Evolutionary conservation across 2,797 vertebrate species (phyloP).

Genomic region (Sebastes matsubarae): DNA sequence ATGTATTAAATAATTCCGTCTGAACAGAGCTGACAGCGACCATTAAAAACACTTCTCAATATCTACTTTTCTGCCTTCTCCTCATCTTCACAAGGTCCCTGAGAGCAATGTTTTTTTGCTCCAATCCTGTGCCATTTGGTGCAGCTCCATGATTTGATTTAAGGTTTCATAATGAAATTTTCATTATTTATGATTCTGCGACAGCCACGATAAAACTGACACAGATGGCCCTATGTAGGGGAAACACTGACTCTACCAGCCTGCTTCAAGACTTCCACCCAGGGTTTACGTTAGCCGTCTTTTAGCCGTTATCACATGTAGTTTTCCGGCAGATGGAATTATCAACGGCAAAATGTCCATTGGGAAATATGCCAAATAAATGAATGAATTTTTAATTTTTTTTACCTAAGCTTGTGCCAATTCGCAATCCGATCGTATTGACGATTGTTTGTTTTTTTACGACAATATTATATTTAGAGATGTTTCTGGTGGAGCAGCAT

Average conservation of each 20-base stretch:
- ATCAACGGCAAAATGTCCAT: neutral
- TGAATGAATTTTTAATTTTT: neutral
- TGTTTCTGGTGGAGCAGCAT: neutral
- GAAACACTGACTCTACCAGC: neutral
- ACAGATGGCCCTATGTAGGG: conserved; percentile 2
- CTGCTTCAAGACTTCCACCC: neutral
- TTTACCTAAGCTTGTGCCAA: neutral
- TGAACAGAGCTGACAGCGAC: neutral
- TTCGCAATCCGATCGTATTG: neutral
- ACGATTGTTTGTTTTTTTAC: neutral
- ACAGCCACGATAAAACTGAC: neutral
- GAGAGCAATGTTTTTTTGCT: neutral
- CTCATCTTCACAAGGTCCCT: neutral
- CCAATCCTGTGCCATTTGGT: neutral
- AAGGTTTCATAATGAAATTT: conserved; percentile 5
- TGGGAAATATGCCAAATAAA: neutral
- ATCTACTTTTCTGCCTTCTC: neutral
- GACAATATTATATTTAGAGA: neutral
- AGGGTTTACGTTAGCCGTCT: neutral
- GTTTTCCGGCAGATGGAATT: neutral
- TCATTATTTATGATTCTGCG: conserved; percentile 5
- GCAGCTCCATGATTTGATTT: conserved; percentile 6
- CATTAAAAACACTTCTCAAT: neutral
- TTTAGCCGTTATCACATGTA: neutral
- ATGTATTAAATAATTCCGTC: neutral